These are phyloP conservation scores for Leptinotarsa haldemani DNA, from an alignment of 2,888 invertebrate genomes.

Conservation along the genomic window DNA sequence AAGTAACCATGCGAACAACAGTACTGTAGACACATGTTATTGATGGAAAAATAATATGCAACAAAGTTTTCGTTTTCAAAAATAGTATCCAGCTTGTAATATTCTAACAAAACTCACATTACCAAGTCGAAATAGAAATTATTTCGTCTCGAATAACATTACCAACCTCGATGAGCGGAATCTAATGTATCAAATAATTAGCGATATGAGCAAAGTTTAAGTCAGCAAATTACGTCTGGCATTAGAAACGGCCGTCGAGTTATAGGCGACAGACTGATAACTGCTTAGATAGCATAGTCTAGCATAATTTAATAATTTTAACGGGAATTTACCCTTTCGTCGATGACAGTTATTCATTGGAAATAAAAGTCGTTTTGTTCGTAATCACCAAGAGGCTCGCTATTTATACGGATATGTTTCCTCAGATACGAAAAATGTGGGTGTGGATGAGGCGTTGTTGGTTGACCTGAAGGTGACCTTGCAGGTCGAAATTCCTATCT, in stretches of 20 bases:
- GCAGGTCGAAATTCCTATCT: background rate
- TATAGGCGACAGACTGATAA: constrained; percentile 34
- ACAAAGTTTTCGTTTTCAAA: no score
- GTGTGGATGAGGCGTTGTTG: background rate
- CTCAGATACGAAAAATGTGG: background rate
- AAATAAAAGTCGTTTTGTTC: constrained; percentile 17
- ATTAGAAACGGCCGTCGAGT: constrained; percentile 28
- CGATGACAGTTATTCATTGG: constrained; percentile 26
- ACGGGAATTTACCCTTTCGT: constrained; percentile 34
- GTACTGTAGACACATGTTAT: no score
- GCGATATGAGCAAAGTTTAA: constrained; percentile 20
- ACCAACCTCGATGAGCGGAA: background rate
- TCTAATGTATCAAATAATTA: constrained; percentile 9
- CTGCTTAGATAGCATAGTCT: constrained; percentile 25
- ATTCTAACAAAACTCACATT: no score
- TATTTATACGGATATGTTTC: background rate
- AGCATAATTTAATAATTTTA: constrained; percentile 35
- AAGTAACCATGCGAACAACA: no score
- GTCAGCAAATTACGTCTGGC: constrained; percentile 33
- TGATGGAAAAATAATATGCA: no score
- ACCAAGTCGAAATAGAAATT: background rate
- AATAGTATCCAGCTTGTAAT: no score
- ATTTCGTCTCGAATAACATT: background rate
- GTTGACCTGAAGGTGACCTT: background rate
- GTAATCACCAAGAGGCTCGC: background rate